Evolutionary conservation across 2,113 vertebrate genomes (phyloP).

Genomic region (Phrynosoma platyrhinos): DNA sequence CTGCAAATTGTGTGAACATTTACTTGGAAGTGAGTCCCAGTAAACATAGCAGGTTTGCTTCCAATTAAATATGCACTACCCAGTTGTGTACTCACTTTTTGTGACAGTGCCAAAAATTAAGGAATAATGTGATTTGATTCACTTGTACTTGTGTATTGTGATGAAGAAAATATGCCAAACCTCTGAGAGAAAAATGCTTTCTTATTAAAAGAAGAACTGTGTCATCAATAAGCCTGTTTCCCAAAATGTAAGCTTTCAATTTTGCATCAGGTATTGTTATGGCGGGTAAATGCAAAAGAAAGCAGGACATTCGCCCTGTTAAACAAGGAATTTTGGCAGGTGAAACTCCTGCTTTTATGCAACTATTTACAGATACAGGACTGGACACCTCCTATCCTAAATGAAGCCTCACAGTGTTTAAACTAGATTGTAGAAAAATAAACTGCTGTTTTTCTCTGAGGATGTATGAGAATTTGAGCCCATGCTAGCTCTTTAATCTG

Average conservation of each 20-base stretch:
- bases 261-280: not conserved
- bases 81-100: not conserved
- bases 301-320: no score
- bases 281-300: not conserved
- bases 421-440: constrained; percentile 1
- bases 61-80: no score
- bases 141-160: fast-evolving
- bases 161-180: constrained; percentile 1
- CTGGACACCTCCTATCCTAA: constrained; percentile 49
- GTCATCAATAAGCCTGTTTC: constrained; percentile 9
- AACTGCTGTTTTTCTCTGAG: constrained; percentile 15
- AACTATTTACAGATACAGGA: not conserved
- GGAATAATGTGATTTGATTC: not conserved
- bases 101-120: not conserved
- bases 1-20: not conserved
- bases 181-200: not conserved
- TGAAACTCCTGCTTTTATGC: not conserved
- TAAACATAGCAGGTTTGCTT: not conserved
- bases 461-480: not conserved
- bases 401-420: constrained; percentile 14
- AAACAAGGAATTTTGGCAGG: no score
- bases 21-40: not conserved
- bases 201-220: constrained; percentile 31
- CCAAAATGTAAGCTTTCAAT: constrained; percentile 21
- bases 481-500: not conserved